A percentile compares a stretch with the other conserved stretches of the same genome.
phyloP scores from a whole-genome alignment of 2,113 vertebrate genomes.

The Balaeniceps rex region DNA sequence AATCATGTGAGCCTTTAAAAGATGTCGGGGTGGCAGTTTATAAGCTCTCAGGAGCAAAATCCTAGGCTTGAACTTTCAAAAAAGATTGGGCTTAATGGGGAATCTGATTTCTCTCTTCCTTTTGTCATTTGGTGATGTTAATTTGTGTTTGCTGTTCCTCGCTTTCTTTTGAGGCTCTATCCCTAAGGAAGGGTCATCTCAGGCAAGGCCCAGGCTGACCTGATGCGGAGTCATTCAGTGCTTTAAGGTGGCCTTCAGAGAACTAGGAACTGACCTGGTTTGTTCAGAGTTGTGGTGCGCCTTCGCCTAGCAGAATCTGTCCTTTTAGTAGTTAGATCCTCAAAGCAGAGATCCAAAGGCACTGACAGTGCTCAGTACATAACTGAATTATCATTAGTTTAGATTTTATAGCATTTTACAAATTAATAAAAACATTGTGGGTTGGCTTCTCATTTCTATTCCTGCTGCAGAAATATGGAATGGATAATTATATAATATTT shows the following conservation, averaged over 20 bases:
- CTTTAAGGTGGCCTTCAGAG: neutral
- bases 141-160: neutral
- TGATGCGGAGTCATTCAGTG: neutral
- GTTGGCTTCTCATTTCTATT: neutral
- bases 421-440: neutral
- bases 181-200: neutral
- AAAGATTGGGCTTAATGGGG: neutral
- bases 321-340: neutral
- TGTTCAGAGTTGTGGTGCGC: neutral
- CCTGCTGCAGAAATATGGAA: neutral
- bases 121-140: neutral
- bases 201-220: neutral
- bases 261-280: neutral
- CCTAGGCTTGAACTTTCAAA: neutral
- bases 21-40: neutral
- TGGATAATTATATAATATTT: neutral
- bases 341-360: neutral
- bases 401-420: neutral
- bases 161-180: neutral
- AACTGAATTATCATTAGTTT: neutral
- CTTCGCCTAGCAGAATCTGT: neutral
- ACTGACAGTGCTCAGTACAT: neutral
- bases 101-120: neutral
- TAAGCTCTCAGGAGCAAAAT: neutral
- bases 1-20: neutral